Percentiles rank a stretch among this genome's conserved stretches.
These are phyloP conservation scores for Stictocephala bisonia DNA, from an alignment of 2,888 invertebrate genomes.

Conservation along the genomic window DNA sequence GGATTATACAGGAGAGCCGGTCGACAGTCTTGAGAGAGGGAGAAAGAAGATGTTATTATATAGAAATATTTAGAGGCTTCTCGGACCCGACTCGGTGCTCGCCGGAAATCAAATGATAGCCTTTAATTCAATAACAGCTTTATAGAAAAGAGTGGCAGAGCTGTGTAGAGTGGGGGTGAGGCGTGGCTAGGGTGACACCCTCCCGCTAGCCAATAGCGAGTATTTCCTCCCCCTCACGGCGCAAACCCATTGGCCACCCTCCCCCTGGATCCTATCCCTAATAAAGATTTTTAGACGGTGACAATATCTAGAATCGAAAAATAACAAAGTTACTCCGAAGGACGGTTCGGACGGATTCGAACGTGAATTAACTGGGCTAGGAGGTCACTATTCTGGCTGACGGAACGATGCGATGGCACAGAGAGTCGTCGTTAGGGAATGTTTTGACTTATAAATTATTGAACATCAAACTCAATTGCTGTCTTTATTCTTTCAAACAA, in stretches of 20 bases:
- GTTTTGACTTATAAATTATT: too few relatives aligned
- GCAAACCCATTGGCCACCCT: constrained; percentile 10
- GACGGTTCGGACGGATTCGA: constrained; percentile 26
- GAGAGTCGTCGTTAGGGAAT: too few relatives aligned
- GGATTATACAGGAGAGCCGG: constrained; percentile 38
- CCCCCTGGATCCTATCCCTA: constrained; percentile 16
- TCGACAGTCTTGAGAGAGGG: constrained; percentile 41
- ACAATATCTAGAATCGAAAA: constrained; percentile 47
- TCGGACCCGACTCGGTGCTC: constrained; percentile 64
- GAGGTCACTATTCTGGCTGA: constrained; percentile 7
- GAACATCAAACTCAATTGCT: too few relatives aligned
- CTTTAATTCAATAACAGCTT: constrained; percentile 81
- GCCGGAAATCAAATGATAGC: constrained; percentile 77
- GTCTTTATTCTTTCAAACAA: too few relatives aligned
- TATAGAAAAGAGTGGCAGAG: constrained; percentile 59
- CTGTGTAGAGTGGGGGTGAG: constrained; percentile 61
- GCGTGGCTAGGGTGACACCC: constrained; percentile 62
- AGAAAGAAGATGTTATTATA: constrained; percentile 51
- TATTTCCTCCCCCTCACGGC: constrained; percentile 59
- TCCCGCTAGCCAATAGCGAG: constrained; percentile 32
- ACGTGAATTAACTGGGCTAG: constrained; percentile 30
- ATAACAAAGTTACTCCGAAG: constrained; percentile 26
- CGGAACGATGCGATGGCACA: too few relatives aligned
- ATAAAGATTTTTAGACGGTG: constrained; percentile 47
- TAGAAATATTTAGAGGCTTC: constrained; percentile 61